phyloP scores from a whole-genome alignment of 30 jellyfish, hydroid and myxozoan genomes.

The Catostylus mosaicus region DNA sequence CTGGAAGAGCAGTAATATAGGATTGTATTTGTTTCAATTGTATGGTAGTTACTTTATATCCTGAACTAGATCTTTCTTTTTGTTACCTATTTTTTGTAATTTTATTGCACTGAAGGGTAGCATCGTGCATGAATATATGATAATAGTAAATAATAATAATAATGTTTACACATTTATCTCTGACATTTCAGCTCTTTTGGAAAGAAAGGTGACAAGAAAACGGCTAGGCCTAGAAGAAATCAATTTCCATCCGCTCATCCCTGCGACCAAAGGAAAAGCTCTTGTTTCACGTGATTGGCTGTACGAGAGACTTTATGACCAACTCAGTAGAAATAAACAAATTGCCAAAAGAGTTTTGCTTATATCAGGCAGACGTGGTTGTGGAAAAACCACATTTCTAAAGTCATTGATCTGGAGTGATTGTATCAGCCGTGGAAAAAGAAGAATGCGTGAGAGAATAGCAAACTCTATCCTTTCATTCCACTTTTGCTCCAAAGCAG shows the following conservation, averaged over 20 bases:
- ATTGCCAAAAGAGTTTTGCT: slow-evolving; percentile 8
- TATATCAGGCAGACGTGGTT: slow-evolving; percentile 49
- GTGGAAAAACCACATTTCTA: slow-evolving; percentile 66
- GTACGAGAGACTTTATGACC: slow-evolving; percentile 35
- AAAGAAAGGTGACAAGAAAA: slow-evolving; percentile 50
- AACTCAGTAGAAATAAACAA: neutral
- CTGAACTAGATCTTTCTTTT: too few relatives aligned
- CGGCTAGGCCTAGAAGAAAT: slow-evolving; percentile 56
- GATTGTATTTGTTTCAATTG: too few relatives aligned
- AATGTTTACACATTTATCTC: neutral
- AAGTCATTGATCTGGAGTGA: slow-evolving; percentile 60
- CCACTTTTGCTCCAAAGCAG: slow-evolving; percentile 60
- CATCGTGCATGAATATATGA: too few relatives aligned
- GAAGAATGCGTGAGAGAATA: slow-evolving; percentile 35
- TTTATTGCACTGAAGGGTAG: too few relatives aligned
- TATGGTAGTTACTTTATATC: too few relatives aligned
- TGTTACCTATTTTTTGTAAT: too few relatives aligned
- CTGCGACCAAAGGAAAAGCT: slow-evolving; percentile 52
- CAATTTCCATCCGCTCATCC: slow-evolving; percentile 58
- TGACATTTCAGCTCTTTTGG: slow-evolving; percentile 30
- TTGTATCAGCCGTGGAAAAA: slow-evolving; percentile 21
- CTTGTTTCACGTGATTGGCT: slow-evolving; percentile 66
- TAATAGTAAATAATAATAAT: too few relatives aligned
- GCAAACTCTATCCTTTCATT: slow-evolving; percentile 48
- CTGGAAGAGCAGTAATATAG: too few relatives aligned